These are phyloP conservation scores for Cyprinella venusta DNA, from an alignment of 2,797 vertebrate genomes.

Conservation along the genomic window DNA sequence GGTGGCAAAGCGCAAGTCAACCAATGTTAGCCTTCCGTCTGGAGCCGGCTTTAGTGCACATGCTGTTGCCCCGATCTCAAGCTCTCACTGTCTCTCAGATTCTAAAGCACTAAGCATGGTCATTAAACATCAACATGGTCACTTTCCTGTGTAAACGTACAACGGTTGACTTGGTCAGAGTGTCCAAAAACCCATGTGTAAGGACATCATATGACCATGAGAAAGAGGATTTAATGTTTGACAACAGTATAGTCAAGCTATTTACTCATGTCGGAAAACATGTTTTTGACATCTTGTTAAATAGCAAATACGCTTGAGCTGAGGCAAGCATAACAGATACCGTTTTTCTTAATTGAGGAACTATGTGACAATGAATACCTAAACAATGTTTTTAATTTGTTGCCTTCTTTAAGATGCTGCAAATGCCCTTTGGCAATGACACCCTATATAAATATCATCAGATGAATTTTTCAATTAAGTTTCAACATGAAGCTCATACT, in stretches of 20 bases:
- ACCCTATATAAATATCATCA: slow-evolving; percentile 38
- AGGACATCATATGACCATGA: background rate
- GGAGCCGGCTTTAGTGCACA: slow-evolving; percentile 25
- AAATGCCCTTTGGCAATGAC: slow-evolving; percentile 54
- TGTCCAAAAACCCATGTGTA: slow-evolving; percentile 20
- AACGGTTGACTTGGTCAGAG: background rate
- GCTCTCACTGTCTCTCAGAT: slow-evolving; percentile 15
- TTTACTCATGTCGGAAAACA: slow-evolving; percentile 16
- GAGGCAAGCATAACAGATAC: background rate
- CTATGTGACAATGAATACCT: background rate
- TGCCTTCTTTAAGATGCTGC: background rate
- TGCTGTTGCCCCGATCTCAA: slow-evolving; percentile 36
- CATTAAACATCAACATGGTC: slow-evolving; percentile 19
- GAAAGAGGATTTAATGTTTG: slow-evolving; percentile 13
- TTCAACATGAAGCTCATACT: slow-evolving; percentile 25
- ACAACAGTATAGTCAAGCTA: background rate
- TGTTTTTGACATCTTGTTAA: slow-evolving; percentile 6
- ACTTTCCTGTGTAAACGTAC: slow-evolving; percentile 30
- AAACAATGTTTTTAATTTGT: slow-evolving; percentile 27
- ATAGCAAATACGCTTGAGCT: background rate
- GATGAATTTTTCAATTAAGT: slow-evolving; percentile 59
- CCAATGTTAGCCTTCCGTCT: slow-evolving; percentile 47
- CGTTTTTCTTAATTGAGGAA: background rate
- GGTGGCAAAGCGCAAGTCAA: slow-evolving; percentile 19
- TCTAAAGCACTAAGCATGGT: slow-evolving; percentile 15